Evolutionary conservation across 1,140 invertebrate species (phyloP).

Genomic region (Mya arenaria): DNA sequence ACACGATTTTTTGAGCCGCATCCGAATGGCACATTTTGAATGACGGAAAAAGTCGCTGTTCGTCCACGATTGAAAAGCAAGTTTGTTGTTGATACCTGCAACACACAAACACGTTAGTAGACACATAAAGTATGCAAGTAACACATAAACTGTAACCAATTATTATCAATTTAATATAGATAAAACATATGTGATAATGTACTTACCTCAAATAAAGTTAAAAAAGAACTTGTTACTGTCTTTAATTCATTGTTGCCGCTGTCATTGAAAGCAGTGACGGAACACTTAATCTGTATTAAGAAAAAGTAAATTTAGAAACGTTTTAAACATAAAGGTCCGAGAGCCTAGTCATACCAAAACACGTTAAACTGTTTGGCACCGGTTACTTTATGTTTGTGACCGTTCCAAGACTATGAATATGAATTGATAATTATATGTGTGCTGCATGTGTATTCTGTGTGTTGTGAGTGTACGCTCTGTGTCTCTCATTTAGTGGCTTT

Average conservation of each 20-base stretch:
- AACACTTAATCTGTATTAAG: background rate
- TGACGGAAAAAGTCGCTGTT: background rate
- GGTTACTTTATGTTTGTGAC: background rate
- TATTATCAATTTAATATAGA: too few species aligned
- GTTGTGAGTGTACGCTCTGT: too few species aligned
- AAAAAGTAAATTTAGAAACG: background rate
- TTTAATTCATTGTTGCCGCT: background rate
- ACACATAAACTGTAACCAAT: background rate
- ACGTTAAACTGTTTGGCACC: background rate
- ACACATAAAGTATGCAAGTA: background rate
- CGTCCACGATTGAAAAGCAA: constrained; percentile 10
- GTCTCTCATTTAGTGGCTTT: too few species aligned
- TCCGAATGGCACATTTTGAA: constrained; percentile 25
- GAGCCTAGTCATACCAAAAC: background rate
- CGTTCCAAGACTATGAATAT: background rate
- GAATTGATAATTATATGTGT: too few species aligned
- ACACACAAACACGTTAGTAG: background rate
- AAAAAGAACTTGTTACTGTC: background rate
- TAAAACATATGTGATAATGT: background rate
- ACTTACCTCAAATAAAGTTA: constrained; percentile 1
- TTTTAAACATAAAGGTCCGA: background rate
- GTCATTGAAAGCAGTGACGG: constrained; percentile 6
- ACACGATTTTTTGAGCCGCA: background rate
- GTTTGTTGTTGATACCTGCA: constrained; percentile 20
- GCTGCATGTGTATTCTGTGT: too few species aligned